Evolutionary conservation across 2,113 vertebrate species (phyloP).

Genomic region (Vidua macroura): DNA sequence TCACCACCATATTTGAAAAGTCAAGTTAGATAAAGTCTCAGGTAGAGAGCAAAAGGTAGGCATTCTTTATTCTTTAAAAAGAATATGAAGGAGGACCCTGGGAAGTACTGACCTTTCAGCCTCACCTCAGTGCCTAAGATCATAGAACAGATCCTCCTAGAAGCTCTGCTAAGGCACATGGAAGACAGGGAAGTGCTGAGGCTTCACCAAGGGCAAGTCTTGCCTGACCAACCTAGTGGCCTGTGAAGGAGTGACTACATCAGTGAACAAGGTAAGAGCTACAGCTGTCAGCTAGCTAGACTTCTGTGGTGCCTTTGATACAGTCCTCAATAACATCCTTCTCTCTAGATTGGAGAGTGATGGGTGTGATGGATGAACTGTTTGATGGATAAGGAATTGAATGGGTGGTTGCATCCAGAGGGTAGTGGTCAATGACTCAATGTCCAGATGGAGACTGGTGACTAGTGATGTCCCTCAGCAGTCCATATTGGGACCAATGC

Average conservation of each 20-base stretch:
- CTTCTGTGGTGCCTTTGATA: not conserved
- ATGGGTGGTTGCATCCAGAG: not conserved
- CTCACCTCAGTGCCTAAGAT: not conserved
- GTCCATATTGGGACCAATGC: accelerated
- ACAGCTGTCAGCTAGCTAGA: not conserved
- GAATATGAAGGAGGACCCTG: not conserved
- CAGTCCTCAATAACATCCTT: not conserved
- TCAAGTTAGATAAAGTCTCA: not conserved
- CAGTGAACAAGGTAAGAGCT: not conserved
- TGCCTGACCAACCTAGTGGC: not conserved
- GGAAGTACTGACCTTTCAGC: too few species aligned
- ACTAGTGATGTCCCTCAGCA: not conserved
- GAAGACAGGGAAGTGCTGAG: not conserved
- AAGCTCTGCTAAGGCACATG: not conserved
- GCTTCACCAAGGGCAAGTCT: not conserved
- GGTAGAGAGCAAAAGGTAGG: not conserved
- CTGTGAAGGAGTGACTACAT: not conserved
- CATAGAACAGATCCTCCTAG: not conserved
- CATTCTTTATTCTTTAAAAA: not conserved
- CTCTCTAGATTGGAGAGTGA: not conserved
- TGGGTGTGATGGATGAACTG: not conserved
- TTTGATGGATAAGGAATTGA: not conserved
- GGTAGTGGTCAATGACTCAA: not conserved
- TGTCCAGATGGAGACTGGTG: not conserved
- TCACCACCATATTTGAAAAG: not conserved